Base-by-base conservation (phyloP, 2,113 vertebrate species). In the Rhinichthys klamathensis region DNA sequence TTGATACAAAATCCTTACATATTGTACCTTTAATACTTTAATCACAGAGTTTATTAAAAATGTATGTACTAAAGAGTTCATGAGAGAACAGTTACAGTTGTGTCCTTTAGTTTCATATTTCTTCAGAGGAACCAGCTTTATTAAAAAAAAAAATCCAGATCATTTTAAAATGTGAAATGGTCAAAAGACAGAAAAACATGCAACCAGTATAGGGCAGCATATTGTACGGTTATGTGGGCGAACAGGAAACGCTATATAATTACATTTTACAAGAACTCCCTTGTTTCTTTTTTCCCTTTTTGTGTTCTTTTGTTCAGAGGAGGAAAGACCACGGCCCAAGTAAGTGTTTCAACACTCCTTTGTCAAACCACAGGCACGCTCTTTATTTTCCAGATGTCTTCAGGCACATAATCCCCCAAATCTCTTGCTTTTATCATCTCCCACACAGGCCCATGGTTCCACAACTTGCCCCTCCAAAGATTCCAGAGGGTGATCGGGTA, bases 281-380 rank as follows among this genome's bases (percentile, higher is more conserved):
- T 73, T 51, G 25, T 79, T 85, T 77, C 41, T 44, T 69, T 41
- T 78, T 65, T 73, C 75, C 58, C 76, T 58, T 80, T 54, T 87
- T 23, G 58, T 72, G 82, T 16, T 13, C 51, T 65, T 83, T 6
- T 80, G 8, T n/a, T 80, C 89, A 94, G 93, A 95, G 82, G 94
- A 95, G 78, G 94, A 95, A 77, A 92, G 93, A 13, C 94, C 94
- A 16, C 93, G 94, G 85, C 95, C 95, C 35, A 95, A 94, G 95
- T 94, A 94, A 1, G 93, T 93, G 1, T n/a, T 51, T 2, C 0
- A 56, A 56, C 6, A 32, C 1, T 23, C 8, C 13, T 15, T 25
- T 30, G 13, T 32, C 16, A 25, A 51, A 46, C 16, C 51, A 5
- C 67, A 58, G 13, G 9, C 32, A 35, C 0, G 3, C 6, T 51